Percentiles rank a stretch among this genome's conserved stretches.
These are phyloP conservation scores for Capra hircus DNA, from an alignment of 2,113 vertebrate genomes.

Conservation along the genomic window DNA sequence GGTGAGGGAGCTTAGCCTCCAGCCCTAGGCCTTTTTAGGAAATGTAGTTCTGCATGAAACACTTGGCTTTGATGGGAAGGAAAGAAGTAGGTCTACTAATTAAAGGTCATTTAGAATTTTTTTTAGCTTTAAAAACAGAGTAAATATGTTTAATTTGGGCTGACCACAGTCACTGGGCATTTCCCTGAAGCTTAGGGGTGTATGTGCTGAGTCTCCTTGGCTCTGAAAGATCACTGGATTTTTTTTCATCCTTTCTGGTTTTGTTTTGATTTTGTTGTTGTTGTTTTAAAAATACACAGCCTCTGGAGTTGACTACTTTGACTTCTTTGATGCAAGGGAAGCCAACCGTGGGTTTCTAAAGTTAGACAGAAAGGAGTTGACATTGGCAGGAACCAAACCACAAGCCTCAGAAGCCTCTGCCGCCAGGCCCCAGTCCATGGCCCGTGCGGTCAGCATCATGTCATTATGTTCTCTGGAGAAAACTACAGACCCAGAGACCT, in stretches of 20 bases:
- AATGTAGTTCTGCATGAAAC: constrained; percentile 23
- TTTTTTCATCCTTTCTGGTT: background rate
- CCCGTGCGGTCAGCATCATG: constrained; percentile 2
- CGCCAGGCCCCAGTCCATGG: background rate
- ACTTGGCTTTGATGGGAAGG: constrained; percentile 61
- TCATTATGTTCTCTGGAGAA: constrained; percentile 51
- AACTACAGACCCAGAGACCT: constrained; percentile 28
- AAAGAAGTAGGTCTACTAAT: constrained; percentile 52
- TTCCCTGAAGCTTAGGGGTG: background rate
- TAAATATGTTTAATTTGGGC: constrained; percentile 48
- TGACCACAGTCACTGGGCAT: constrained; percentile 22
- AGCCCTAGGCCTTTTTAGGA: constrained; percentile 50
- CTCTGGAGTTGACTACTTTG: constrained; percentile 49
- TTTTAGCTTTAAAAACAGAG: constrained; percentile 67
- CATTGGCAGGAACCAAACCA: constrained; percentile 53
- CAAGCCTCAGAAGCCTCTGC: constrained; percentile 33
- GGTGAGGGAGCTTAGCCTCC: background rate
- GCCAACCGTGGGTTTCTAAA: constrained; percentile 65
- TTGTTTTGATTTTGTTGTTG: constrained; percentile 64
- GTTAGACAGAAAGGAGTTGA: constrained; percentile 64
- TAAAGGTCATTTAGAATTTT: constrained; percentile 57
- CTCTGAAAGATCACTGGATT: background rate
- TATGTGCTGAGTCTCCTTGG: background rate
- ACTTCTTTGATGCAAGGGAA: constrained; percentile 65
- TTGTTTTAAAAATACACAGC: constrained; percentile 62